Conservation (phyloP, 1,140 invertebrate species). For the Drosophila albomicans region DNA sequence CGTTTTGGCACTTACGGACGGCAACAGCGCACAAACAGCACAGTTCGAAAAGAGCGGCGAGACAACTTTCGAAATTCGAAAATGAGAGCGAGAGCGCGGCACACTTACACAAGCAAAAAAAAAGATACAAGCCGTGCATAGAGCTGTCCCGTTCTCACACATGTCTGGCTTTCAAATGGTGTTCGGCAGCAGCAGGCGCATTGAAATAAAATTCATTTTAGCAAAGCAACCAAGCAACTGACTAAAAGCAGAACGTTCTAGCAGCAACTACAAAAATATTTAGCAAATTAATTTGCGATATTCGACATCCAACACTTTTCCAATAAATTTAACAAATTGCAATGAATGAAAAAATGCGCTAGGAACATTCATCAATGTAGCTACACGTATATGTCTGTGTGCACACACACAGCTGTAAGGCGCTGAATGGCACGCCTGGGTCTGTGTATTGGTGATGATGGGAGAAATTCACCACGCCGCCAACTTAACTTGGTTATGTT, state of each 20-base stretch:
- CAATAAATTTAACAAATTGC: background rate
- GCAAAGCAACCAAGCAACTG: background rate
- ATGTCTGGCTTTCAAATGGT: constrained; percentile 47
- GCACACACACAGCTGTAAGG: background rate
- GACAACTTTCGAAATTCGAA: constrained; percentile 76
- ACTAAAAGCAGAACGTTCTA: background rate
- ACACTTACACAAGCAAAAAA: constrained; percentile 27
- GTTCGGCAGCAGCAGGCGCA: constrained; percentile 1
- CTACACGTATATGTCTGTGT: background rate
- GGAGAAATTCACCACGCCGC: constrained; percentile 67
- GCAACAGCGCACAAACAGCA: constrained; percentile 67
- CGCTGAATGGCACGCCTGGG: constrained; percentile 21
- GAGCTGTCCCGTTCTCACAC: constrained; percentile 57
- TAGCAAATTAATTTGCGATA: background rate
- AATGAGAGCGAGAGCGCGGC: constrained; percentile 34
- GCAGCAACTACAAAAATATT: background rate
- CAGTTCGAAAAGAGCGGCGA: constrained; percentile 50
- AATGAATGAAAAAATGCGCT: background rate
- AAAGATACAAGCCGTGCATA: constrained; percentile 29
- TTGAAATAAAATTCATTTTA: constrained; percentile 28
- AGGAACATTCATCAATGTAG: background rate
- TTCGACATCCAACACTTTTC: background rate
- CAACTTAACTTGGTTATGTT: constrained; percentile 59
- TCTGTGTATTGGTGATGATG: constrained; percentile 29
- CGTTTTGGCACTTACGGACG: constrained; percentile 71